Percentiles rank a stretch among this genome's conserved stretches.
Evolutionary conservation across 2,797 vertebrate genomes (phyloP).

Genomic region (Falco rusticolus): DNA sequence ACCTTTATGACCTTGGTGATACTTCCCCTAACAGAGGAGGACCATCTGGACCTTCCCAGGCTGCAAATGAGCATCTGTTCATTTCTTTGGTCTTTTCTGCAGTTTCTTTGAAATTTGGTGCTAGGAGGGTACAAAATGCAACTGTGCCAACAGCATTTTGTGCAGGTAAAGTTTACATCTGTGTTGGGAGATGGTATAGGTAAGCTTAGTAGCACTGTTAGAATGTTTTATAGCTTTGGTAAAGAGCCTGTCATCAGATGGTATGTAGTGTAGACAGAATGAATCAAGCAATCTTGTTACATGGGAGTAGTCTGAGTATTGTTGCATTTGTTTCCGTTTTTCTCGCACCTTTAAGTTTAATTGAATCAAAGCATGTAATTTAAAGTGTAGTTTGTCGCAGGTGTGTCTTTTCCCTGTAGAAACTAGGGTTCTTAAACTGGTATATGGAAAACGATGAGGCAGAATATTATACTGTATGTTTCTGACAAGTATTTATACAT

Average conservation of each 20-base stretch:
- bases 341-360: background rate
- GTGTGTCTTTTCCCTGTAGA: background rate
- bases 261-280: background rate
- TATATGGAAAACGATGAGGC: background rate
- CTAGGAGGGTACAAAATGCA: background rate
- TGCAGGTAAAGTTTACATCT: background rate
- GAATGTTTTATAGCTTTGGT: background rate
- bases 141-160: background rate
- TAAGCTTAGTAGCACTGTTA: background rate
- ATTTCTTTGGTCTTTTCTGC: background rate
- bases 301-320: background rate
- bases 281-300: background rate
- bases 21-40: background rate
- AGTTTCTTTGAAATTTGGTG: background rate
- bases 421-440: background rate
- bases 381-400: rapidly evolving
- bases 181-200: background rate
- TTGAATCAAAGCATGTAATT: background rate
- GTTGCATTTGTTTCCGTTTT: background rate
- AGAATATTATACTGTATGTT: background rate
- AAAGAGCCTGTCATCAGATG: background rate
- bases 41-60: background rate
- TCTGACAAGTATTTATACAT: background rate
- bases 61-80: background rate
- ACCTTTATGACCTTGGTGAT: background rate